These are phyloP conservation scores for Heliconius hewitsoni DNA, from an alignment of 1,140 invertebrate species.

Conservation along the genomic window DNA sequence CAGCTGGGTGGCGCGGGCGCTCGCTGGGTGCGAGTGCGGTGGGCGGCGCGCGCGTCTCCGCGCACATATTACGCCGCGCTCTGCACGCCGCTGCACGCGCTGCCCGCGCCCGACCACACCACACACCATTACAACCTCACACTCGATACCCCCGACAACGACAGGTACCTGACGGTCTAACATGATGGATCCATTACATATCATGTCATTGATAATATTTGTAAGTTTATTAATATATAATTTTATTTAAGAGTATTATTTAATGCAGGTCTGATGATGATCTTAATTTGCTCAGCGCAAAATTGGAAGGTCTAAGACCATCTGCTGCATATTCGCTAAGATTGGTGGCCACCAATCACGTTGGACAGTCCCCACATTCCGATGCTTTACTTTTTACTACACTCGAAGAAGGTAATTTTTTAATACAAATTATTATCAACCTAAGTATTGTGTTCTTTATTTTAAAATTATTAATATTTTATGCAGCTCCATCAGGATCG, in stretches of 20 bases:
- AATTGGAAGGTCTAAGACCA: conserved; percentile 45
- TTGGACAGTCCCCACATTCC: conserved; percentile 87
- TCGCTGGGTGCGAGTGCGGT: conserved; percentile 56
- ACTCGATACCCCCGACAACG: conserved; percentile 36
- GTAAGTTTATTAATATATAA: too few species aligned
- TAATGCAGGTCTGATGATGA: conserved; percentile 24
- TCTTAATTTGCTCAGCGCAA: conserved; percentile 34
- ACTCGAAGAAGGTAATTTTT: conserved; percentile 85
- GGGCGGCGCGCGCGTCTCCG: conserved; percentile 40
- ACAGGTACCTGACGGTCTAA: conserved; percentile 32
- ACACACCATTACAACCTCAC: conserved; percentile 47
- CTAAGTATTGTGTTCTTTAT: not conserved
- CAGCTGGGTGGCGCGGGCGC: conserved; percentile 49
- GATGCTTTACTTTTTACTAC: conserved; percentile 85
- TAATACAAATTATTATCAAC: not conserved
- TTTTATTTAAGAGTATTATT: not conserved
- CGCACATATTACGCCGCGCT: conserved; percentile 45
- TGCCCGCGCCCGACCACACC: conserved; percentile 39
- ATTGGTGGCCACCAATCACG: conserved; percentile 86
- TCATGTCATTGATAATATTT: too few species aligned
- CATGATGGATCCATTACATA: too few species aligned
- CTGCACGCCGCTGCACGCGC: conserved; percentile 47
- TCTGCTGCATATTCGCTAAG: conserved; percentile 76
- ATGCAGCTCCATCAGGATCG: conserved; percentile 84
- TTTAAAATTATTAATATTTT: not conserved